Conservation (phyloP, 2,888 invertebrate genomes). For the Peribatodes rhomboidaria region DNA sequence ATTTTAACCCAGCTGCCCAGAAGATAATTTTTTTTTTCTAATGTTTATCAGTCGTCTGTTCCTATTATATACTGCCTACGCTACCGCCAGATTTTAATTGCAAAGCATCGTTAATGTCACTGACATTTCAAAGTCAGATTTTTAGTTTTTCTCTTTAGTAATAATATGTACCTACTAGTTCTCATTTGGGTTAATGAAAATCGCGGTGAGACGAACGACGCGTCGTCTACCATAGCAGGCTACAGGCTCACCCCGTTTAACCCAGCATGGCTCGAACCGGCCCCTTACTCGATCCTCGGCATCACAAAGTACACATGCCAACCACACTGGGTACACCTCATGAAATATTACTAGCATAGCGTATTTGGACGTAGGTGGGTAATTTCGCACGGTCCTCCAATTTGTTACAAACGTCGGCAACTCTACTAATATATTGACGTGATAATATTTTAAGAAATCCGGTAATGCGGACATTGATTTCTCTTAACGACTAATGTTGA, state of each 20-base stretch:
- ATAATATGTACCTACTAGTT: too few species aligned
- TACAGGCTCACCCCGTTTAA: slow-evolving; percentile 70
- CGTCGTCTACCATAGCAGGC: slow-evolving; percentile 63
- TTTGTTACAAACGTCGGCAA: slow-evolving; percentile 36
- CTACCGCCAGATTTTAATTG: too few species aligned
- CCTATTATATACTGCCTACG: too few species aligned
- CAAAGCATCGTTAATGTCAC: too few species aligned
- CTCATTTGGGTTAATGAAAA: slow-evolving; percentile 82
- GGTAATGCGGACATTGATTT: slow-evolving; percentile 47
- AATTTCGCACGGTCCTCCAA: slow-evolving; percentile 30
- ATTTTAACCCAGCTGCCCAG: too few species aligned
- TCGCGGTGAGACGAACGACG: slow-evolving; percentile 57
- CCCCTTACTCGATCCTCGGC: slow-evolving; percentile 2
- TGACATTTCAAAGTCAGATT: too few species aligned
- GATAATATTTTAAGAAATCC: slow-evolving; percentile 33
- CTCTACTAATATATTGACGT: slow-evolving; percentile 39
- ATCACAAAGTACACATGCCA: slow-evolving; percentile 9
- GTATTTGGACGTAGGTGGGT: slow-evolving; percentile 12
- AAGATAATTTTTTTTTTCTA: too few species aligned
- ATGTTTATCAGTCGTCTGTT: too few species aligned
- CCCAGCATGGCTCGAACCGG: slow-evolving; percentile 21
- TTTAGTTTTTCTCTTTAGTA: too few species aligned
- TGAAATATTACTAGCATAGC: slow-evolving; percentile 32
- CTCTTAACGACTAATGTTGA: slow-evolving; percentile 41
- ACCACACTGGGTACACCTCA: slow-evolving; percentile 18